phyloP scores from a whole-genome alignment of 2,113 vertebrate species.

The Gadus chalcogrammus region DNA sequence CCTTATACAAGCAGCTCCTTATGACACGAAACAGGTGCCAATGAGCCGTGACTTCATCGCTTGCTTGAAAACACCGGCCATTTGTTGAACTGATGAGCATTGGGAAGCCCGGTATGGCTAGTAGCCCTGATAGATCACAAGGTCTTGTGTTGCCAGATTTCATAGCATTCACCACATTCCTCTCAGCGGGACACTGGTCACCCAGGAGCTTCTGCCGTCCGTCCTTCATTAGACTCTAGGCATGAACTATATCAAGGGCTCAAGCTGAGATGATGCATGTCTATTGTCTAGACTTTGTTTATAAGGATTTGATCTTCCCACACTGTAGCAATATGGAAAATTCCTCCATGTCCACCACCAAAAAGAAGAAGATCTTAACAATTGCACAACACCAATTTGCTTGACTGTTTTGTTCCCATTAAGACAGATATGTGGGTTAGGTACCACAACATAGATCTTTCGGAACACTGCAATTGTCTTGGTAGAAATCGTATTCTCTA shows the following conservation, averaged over 20 bases:
- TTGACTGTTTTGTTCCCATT: no score
- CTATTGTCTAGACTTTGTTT: not conserved
- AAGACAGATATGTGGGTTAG: no score
- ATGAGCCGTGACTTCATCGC: not conserved
- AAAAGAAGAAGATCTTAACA: no score
- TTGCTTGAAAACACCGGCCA: not conserved
- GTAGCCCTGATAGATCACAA: slow-evolving; percentile 4
- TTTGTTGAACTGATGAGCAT: not conserved
- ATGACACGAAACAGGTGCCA: slow-evolving; percentile 1
- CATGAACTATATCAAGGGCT: slow-evolving; percentile 13
- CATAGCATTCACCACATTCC: slow-evolving; percentile 28
- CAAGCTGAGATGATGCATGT: slow-evolving; percentile 17
- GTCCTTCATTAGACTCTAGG: slow-evolving; percentile 16
- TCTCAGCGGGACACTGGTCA: slow-evolving; percentile 27
- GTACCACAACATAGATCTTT: no score
- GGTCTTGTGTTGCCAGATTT: slow-evolving; percentile 13
- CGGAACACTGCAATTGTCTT: no score
- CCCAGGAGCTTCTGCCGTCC: slow-evolving; percentile 13
- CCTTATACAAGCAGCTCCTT: no score
- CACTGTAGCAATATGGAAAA: no score
- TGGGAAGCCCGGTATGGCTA: not conserved
- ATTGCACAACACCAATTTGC: no score
- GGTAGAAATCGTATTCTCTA: slow-evolving; percentile 16
- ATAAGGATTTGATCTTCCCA: no score
- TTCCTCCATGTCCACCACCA: no score